Conservation (phyloP, 35 echinoderm and acorn worm species). For the Patiria miniata region DNA sequence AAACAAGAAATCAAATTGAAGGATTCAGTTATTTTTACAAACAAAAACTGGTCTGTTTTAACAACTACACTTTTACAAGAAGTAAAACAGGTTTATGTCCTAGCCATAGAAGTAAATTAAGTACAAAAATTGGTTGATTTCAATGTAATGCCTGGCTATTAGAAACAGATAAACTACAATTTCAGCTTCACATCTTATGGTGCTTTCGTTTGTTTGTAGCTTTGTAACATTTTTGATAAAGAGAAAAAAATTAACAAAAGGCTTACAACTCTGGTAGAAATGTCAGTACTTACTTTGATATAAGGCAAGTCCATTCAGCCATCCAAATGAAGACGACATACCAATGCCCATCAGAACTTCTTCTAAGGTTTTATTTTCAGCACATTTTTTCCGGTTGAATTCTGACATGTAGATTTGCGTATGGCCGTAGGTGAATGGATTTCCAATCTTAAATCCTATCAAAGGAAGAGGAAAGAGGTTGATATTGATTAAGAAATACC, state of each 20-base stretch:
- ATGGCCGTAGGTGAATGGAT: constrained; percentile 36
- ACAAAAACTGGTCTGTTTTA: too few relatives aligned
- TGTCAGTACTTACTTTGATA: constrained; percentile 61
- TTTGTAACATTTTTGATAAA: too few relatives aligned
- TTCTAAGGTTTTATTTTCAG: not conserved
- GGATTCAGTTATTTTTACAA: not conserved
- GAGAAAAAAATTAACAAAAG: too few relatives aligned
- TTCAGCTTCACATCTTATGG: too few relatives aligned
- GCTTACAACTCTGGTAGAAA: not conserved
- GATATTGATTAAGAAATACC: too few relatives aligned
- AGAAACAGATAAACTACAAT: too few relatives aligned
- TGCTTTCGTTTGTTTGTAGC: too few relatives aligned
- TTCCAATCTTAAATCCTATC: constrained; percentile 57
- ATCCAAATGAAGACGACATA: constrained; percentile 50
- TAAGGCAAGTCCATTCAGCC: constrained; percentile 43
- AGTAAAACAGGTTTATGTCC: too few relatives aligned
- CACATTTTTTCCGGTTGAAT: not conserved
- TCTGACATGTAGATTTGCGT: constrained; percentile 38
- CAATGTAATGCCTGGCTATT: too few relatives aligned
- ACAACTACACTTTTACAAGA: too few relatives aligned
- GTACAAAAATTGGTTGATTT: too few relatives aligned
- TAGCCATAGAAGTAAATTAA: too few relatives aligned
- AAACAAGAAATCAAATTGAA: not conserved
- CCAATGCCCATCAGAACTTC: constrained; percentile 51
- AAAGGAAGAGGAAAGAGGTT: not conserved